A percentile compares a stretch with the other conserved stretches of the same genome.
Conservation (phyloP, 1,140 invertebrate species). For the Anoplophora glabripennis region DNA sequence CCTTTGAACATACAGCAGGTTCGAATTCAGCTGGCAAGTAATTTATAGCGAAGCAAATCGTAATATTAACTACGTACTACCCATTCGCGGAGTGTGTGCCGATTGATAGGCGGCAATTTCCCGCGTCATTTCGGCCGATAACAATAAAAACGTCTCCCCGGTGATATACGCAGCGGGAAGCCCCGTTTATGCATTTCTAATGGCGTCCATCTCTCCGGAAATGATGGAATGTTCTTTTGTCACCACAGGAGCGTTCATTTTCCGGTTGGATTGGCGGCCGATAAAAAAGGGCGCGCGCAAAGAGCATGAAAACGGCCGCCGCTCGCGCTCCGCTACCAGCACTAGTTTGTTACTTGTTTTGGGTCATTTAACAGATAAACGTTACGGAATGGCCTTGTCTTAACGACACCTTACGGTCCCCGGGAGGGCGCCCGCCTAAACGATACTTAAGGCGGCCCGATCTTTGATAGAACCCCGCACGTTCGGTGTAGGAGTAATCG, state of each 20-base stretch:
- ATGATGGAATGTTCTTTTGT: slow-evolving; percentile 50
- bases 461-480: neutral
- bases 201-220: slow-evolving; percentile 35
- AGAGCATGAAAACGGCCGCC: slow-evolving; percentile 33
- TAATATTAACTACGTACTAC: too few relatives aligned
- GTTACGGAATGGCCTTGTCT: slow-evolving; percentile 42
- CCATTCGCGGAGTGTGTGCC: neutral
- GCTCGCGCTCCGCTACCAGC: slow-evolving; percentile 5
- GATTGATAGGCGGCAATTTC: slow-evolving; percentile 31
- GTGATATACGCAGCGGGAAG: slow-evolving; percentile 23
- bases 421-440: slow-evolving; percentile 26
- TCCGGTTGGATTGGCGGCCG: slow-evolving; percentile 46
- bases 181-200: slow-evolving; percentile 32
- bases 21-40: too few relatives aligned
- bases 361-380: slow-evolving; percentile 49
- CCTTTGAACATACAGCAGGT: too few relatives aligned
- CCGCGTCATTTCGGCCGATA: slow-evolving; percentile 28
- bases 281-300: slow-evolving; percentile 44
- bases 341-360: slow-evolving; percentile 48
- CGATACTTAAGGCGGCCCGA: slow-evolving; percentile 33
- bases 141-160: slow-evolving; percentile 24
- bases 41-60: too few relatives aligned
- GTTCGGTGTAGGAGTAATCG: neutral
- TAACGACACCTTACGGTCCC: slow-evolving; percentile 45
- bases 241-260: slow-evolving; percentile 49